Evolutionary conservation across 2,888 invertebrate species (phyloP), one percentile per base, ranked within the genome.

Genomic region (Chrysolina americana): DNA sequence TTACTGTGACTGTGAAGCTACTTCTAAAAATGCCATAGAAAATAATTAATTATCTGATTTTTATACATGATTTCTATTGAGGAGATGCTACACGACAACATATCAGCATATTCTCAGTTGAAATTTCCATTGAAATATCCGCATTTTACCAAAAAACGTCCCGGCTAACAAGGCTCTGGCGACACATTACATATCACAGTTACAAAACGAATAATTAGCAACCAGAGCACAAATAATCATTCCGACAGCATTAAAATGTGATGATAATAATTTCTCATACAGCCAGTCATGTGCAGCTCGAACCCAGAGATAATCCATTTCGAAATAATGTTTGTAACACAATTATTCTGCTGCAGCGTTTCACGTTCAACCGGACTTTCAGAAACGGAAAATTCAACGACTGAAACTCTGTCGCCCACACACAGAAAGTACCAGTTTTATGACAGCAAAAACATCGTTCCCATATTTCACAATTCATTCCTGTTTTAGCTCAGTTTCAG

Each of bases 361-460:
- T 65, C 10, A 47, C 47, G 65, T 65, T 28, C 44, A 5, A 65
- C 21, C 50, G 21, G 48, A 13, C 50, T 66, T 28, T 8, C 28
- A 50, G 17, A 66, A 50, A 66, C 19, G 48, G 8, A 48, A 65
- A 13, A 65, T 48, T 17, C 48, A 66, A 66, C 66, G 36, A 50
- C 48, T 66, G n/a, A 50, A 66, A 48, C 50, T 17, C 65, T 65
- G 65, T 48, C 23, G 65, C 21, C 21, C 47, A 28, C 48, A 66
- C 13, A 50, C 50, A 2, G 66, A 50, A 28, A 50, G 48, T 50
- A 17, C 36, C 48, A 36, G 23, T 66, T 66, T 66, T n/a, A 41
- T 50, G 50, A 66, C 50, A 50, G 28, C 50, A 28, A 8, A 19
- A 64, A 21, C n/a, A 17, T 36, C 44, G 23, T 65, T 65, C 17